phyloP scores from a whole-genome alignment of 2,797 vertebrate species.

The Rhinichthys osculus region DNA sequence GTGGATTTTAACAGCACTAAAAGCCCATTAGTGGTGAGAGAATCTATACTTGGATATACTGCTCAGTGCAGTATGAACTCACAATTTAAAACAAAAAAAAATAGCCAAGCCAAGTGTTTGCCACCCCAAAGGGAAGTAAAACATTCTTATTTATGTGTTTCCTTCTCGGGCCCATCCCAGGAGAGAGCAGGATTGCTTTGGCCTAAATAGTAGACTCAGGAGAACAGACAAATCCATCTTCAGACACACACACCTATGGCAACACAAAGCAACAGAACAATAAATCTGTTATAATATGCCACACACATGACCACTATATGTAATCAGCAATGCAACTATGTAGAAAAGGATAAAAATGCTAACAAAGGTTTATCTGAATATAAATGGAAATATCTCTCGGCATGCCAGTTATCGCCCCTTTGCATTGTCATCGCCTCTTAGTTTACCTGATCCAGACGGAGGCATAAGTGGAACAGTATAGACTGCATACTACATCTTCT shows the following conservation, averaged over 20 bases:
- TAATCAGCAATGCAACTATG: constrained; percentile 40
- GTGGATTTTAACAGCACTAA: constrained; percentile 22
- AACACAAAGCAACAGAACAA: constrained; percentile 22
- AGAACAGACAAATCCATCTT: constrained; percentile 18
- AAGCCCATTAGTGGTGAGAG: constrained; percentile 29
- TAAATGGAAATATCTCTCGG: constrained; percentile 50
- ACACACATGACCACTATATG: constrained; percentile 8
- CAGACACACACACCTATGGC: constrained; percentile 2
- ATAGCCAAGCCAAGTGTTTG: constrained; percentile 18
- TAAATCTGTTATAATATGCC: constrained; percentile 29
- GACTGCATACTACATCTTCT: constrained; percentile 29
- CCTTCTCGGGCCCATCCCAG: constrained; percentile 29
- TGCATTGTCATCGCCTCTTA: constrained; percentile 33
- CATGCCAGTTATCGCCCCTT: constrained; percentile 28
- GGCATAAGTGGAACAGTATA: constrained; percentile 17
- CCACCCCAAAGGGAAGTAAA: constrained; percentile 38
- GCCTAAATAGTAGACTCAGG: constrained; percentile 45
- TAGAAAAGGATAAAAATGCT: constrained; percentile 15
- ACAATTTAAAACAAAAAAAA: neutral
- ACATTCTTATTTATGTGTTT: constrained; percentile 46
- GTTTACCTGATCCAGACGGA: constrained; percentile 18
- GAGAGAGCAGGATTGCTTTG: constrained; percentile 38
- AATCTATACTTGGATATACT: constrained; percentile 32
- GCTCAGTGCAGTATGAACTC: neutral
- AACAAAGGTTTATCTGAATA: constrained; percentile 56